Evolutionary conservation across 2,888 invertebrate species (phyloP).

Genomic region (Hybos culiciformis): DNA sequence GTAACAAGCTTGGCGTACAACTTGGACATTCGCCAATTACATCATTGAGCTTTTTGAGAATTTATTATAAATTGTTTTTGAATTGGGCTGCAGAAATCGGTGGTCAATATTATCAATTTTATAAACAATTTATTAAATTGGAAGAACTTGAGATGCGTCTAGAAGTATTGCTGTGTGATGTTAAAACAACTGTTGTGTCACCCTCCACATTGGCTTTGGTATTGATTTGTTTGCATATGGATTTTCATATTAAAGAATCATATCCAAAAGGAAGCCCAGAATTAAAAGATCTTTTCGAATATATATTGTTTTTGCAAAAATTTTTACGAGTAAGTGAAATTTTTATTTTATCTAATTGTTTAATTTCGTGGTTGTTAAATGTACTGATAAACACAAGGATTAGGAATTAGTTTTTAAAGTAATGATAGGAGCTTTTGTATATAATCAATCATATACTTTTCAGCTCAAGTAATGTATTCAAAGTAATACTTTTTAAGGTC

Average conservation of each 20-base stretch:
- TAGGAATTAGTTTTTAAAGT: too few species aligned
- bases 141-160: slow-evolving; percentile 51
- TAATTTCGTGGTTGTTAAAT: neutral
- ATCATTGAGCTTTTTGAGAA: slow-evolving; percentile 53
- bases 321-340: slow-evolving; percentile 49
- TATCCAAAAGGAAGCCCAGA: slow-evolving; percentile 37
- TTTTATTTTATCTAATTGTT: neutral
- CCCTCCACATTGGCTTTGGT: slow-evolving; percentile 66
- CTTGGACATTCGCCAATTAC: slow-evolving; percentile 45
- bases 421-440: too few species aligned
- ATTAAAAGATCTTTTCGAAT: slow-evolving; percentile 50
- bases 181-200: slow-evolving; percentile 56
- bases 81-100: slow-evolving; percentile 41
- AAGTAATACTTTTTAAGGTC: too few species aligned
- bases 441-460: too few species aligned
- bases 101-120: slow-evolving; percentile 38
- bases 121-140: slow-evolving; percentile 40
- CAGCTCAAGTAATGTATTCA: too few species aligned
- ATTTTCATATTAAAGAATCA: slow-evolving; percentile 38
- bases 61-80: slow-evolving; percentile 49
- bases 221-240: slow-evolving; percentile 58
- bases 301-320: slow-evolving; percentile 56
- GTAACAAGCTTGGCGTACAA: slow-evolving; percentile 57
- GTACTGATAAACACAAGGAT: neutral
- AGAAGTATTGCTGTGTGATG: slow-evolving; percentile 63